Evolutionary conservation across 1,140 invertebrate species (phyloP), one percentile per base, ranked within the genome.

Genomic region (Vanessa atalanta): DNA sequence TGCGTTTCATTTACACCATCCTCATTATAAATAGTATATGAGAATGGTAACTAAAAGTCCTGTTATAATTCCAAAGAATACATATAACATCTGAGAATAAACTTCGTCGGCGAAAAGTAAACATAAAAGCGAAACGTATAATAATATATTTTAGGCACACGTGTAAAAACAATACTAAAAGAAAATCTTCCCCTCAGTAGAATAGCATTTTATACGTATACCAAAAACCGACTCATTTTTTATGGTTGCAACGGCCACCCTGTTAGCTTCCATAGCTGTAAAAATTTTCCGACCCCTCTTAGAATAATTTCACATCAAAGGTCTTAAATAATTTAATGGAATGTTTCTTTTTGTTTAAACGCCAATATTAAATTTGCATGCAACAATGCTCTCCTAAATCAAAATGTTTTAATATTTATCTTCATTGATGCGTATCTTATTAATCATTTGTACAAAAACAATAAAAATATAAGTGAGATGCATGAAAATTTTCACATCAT

Each of bases 251-350:
- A 14, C 57, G 70, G 57, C 55, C 60, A 57, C 75, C 78, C 75
- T 78, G 75, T 76, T 78, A 78, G 53, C 70, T 79, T 74, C 67
- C 64, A 74, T 76, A 81, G 77, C 72, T 76, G 75, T 81, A 81
- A 79, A 76, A 77, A 75, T 53, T 74, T 77, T 68, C 73, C 77
- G 75, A 73, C 72, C 79, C 76, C 77, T 80, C 72, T 76, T 75
- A 72, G 75, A 79, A 73, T 75, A 78, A 79, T 72, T 76, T 72
- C 76, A 78, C 76, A 76, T 78, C 79, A 76, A 80, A 80, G 79
- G 68, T 78, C 73, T 11, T 78, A 73, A 77, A 79, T 79, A 79
- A 77, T 77, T 79, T 75, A 70, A 70, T 53, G 73, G 67, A 69
- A 68, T 50, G 78, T 65, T 69, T 65, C 70, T 79, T 76, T 79